Evolutionary conservation across 2,113 vertebrate genomes (phyloP).

Genomic region (Podarcis cretensis): DNA sequence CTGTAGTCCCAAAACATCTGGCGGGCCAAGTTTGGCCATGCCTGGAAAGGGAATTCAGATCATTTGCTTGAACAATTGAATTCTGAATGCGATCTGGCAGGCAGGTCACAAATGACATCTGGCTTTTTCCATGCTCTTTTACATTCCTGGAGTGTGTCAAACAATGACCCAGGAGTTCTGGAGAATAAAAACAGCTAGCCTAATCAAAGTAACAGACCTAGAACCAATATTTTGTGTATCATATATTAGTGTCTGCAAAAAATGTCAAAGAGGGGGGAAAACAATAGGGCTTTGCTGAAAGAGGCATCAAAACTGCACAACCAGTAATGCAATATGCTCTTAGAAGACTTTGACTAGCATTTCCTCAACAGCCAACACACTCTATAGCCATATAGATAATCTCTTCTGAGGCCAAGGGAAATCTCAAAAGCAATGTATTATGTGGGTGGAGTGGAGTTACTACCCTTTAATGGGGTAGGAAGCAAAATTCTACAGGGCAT

Average conservation of each 20-base stretch:
- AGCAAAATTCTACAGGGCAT: neutral
- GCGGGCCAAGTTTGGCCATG: no score
- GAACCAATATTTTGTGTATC: neutral
- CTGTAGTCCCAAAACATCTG: no score
- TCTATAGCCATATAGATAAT: neutral
- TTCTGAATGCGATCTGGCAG: slow-evolving; percentile 1
- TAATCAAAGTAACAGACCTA: neutral
- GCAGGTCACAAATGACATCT: neutral
- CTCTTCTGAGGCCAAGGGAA: neutral
- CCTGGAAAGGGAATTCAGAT: neutral
- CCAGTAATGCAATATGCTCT: neutral
- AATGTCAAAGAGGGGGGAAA: neutral
- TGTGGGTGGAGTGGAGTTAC: neutral
- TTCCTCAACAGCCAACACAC: neutral
- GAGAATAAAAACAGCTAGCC: neutral
- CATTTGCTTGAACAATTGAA: neutral
- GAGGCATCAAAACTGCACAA: neutral
- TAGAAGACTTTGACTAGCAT: neutral
- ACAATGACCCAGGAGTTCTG: neutral
- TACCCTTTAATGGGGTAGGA: neutral
- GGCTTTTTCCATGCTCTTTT: neutral
- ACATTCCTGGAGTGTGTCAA: neutral
- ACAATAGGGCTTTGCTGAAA: neutral
- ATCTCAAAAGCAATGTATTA: neutral
- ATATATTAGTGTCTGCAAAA: neutral